Conservation (phyloP, 2,797 vertebrate genomes). For the Anguilla anguilla region DNA sequence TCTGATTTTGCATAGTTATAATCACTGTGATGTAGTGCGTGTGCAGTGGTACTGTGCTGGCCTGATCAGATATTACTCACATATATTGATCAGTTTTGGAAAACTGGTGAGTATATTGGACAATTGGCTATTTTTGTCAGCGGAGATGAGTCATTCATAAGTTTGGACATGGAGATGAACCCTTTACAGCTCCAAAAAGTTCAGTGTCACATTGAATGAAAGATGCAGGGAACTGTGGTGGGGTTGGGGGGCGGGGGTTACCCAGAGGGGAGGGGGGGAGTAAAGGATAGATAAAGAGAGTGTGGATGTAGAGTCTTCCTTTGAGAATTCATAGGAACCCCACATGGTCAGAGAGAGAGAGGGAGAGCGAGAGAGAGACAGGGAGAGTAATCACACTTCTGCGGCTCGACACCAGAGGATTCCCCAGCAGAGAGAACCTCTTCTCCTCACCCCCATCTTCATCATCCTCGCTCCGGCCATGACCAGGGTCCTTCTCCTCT, state of each 20-base stretch:
- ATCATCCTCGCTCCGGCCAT: conserved; percentile 63
- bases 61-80: background rate
- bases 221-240: conserved; percentile 23
- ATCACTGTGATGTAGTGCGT: no score
- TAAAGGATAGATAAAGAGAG: conserved; percentile 60
- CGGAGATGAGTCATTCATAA: background rate
- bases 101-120: background rate
- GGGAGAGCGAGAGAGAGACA: conserved; percentile 28
- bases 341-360: conserved; percentile 42
- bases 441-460: background rate
- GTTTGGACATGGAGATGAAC: background rate
- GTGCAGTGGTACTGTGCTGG: background rate
- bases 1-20: no score
- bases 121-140: background rate
- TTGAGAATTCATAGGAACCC: conserved; percentile 52
- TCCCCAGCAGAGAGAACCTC: conserved; percentile 2
- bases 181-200: background rate
- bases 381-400: conserved; percentile 39
- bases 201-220: background rate
- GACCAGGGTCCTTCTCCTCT: conserved; percentile 66
- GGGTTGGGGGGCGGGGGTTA: conserved; percentile 33
- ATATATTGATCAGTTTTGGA: background rate
- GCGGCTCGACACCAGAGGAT: conserved; percentile 7
- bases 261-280: conserved; percentile 28
- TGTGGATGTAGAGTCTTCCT: conserved; percentile 41